These are phyloP conservation scores for Bambusicola thoracicus DNA, from an alignment of 2,113 vertebrate genomes.

Conservation along the genomic window DNA sequence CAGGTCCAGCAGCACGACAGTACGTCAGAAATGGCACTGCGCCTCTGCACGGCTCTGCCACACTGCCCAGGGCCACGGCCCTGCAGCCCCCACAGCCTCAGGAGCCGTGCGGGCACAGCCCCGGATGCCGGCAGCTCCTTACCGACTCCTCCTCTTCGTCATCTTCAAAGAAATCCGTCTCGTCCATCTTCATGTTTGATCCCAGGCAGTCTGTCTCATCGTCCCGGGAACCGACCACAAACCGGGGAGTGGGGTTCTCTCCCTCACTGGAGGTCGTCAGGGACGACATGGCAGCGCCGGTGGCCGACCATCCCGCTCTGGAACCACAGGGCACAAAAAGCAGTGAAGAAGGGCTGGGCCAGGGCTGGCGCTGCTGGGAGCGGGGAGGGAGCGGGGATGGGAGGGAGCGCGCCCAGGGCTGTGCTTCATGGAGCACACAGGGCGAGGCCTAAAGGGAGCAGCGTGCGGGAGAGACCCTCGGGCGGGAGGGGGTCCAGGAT, in stretches of 20 bases:
- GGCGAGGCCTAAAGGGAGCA: background rate
- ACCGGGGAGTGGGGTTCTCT: slow-evolving; percentile 88
- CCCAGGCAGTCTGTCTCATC: slow-evolving; percentile 90
- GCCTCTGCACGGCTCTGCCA: rapidly evolving
- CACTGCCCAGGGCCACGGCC: background rate
- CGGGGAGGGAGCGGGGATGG: background rate
- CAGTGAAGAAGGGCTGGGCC: slow-evolving; percentile 54
- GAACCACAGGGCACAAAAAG: slow-evolving; percentile 49
- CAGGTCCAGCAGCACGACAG: rapidly evolving
- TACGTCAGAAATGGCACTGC: background rate
- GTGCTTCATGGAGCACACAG: background rate
- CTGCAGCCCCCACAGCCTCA: background rate
- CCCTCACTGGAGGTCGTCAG: slow-evolving; percentile 89
- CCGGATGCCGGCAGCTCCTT: background rate
- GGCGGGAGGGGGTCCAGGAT: background rate
- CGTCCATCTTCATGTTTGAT: slow-evolving; percentile 90
- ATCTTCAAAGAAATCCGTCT: slow-evolving; percentile 93
- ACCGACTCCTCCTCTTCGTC: slow-evolving; percentile 80
- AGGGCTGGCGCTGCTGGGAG: background rate
- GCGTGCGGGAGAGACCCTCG: background rate
- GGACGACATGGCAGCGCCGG: slow-evolving; percentile 92
- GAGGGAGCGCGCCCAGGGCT: background rate
- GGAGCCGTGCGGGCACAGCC: background rate
- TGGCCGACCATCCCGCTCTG: slow-evolving; percentile 84
- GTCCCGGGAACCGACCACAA: slow-evolving; percentile 95